phyloP scores from a whole-genome alignment of 2,888 invertebrate genomes.

The Epicampocera succincta region DNA sequence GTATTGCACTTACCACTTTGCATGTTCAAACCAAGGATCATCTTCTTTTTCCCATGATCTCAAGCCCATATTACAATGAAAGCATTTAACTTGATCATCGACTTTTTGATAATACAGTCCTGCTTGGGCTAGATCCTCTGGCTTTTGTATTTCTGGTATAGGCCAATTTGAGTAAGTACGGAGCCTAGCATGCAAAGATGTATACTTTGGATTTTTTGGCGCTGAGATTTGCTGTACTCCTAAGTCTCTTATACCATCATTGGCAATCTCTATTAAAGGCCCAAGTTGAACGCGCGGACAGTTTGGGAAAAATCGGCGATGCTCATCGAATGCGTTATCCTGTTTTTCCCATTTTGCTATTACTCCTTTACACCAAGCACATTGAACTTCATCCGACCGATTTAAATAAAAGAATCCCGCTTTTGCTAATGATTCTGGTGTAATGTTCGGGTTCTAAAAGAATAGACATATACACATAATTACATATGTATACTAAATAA shows the following conservation, averaged over 20 bases:
- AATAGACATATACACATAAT: too few relatives aligned
- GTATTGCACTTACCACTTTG: slow-evolving; percentile 85
- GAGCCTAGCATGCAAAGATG: slow-evolving; percentile 87
- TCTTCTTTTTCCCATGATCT: slow-evolving; percentile 95
- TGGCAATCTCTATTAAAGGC: slow-evolving; percentile 81
- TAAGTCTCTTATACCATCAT: slow-evolving; percentile 83
- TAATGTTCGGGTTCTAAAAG: slow-evolving; percentile 82
- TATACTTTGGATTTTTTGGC: slow-evolving; percentile 86
- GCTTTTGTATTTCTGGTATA: slow-evolving; percentile 87
- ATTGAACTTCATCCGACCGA: slow-evolving; percentile 87
- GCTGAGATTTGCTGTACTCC: slow-evolving; percentile 83
- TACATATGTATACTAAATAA: slow-evolving; percentile 36
- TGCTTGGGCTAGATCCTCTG: slow-evolving; percentile 89
- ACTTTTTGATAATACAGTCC: slow-evolving; percentile 93
- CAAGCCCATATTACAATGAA: slow-evolving; percentile 96
- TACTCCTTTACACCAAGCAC: slow-evolving; percentile 90
- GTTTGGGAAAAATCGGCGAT: slow-evolving; percentile 89
- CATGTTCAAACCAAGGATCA: slow-evolving; percentile 97
- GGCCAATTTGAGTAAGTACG: slow-evolving; percentile 91
- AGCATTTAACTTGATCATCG: slow-evolving; percentile 91
- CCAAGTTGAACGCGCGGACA: slow-evolving; percentile 84
- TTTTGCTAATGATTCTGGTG: slow-evolving; percentile 88
- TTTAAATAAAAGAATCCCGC: slow-evolving; percentile 93
- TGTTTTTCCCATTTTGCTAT: slow-evolving; percentile 91
- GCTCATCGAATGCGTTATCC: slow-evolving; percentile 91